phyloP scores from a whole-genome alignment of 2,113 vertebrate genomes.

The Gila orcuttii region DNA sequence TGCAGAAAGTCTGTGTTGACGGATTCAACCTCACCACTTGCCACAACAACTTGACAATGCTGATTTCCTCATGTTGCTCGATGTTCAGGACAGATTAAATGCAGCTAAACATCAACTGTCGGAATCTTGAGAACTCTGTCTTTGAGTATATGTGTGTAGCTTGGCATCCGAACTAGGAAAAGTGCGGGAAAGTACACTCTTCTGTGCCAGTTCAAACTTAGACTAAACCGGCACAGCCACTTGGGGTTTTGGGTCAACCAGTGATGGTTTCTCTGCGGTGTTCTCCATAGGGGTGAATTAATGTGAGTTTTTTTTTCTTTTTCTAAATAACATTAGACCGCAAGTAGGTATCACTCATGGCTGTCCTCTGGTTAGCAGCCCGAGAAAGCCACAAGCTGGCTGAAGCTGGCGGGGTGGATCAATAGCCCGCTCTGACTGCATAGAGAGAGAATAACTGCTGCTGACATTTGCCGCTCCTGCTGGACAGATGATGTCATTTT shows the following conservation, averaged over 20 bases:
- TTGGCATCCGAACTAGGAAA: constrained; percentile 64
- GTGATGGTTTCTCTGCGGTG: constrained; percentile 65
- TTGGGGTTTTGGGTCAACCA: constrained; percentile 73
- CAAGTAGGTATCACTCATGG: constrained; percentile 62
- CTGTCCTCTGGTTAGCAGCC: constrained; percentile 61
- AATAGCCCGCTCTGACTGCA: constrained; percentile 36
- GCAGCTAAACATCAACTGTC: constrained; percentile 60
- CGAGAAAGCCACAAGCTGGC: constrained; percentile 50
- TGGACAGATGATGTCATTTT: constrained; percentile 64
- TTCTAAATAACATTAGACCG: constrained; percentile 59
- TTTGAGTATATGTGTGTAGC: constrained; percentile 60
- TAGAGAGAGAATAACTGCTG: constrained; percentile 38
- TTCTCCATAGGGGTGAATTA: constrained; percentile 65
- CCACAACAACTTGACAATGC: constrained; percentile 70
- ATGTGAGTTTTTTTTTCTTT: constrained; percentile 60
- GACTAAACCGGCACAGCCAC: constrained; percentile 66
- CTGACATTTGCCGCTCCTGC: constrained; percentile 40
- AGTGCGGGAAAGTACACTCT: constrained; percentile 61
- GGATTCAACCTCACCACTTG: constrained; percentile 56
- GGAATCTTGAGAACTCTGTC: constrained; percentile 60
- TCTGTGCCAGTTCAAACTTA: constrained; percentile 73
- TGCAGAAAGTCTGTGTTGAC: constrained; percentile 40
- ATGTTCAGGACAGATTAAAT: constrained; percentile 61
- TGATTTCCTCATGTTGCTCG: constrained; percentile 59
- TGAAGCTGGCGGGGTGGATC: constrained; percentile 49